Evolutionary conservation across 2,888 invertebrate genomes (phyloP).

Genomic region (Drosophila pseudotalamancana): DNA sequence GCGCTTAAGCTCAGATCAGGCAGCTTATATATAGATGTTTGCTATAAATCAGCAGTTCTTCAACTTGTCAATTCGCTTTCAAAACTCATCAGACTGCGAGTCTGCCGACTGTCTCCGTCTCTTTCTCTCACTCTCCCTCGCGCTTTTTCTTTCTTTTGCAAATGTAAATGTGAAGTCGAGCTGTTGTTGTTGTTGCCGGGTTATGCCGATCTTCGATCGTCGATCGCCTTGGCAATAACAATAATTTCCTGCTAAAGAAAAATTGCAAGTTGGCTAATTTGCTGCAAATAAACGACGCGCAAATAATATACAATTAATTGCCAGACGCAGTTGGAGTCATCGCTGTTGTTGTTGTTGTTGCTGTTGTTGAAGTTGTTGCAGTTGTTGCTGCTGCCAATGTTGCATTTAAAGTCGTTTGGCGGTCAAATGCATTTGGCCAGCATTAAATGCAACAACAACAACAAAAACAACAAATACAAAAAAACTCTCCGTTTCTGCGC

Average conservation of each 20-base stretch:
- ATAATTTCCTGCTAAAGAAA: conserved; percentile 73
- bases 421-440: conserved; percentile 56
- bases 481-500: conserved; percentile 34
- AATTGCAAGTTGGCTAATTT: conserved; percentile 78
- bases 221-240: conserved; percentile 63
- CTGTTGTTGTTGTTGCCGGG: conserved; percentile 16
- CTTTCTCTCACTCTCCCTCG: neutral
- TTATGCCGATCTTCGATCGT: conserved; percentile 15
- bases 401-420: conserved; percentile 47
- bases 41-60: conserved; percentile 12
- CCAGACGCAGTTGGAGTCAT: conserved; percentile 52
- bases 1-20: conserved; percentile 1
- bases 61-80: conserved; percentile 52
- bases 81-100: conserved; percentile 28
- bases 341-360: conserved; percentile 13
- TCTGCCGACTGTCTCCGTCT: neutral
- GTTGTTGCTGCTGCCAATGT: conserved; percentile 14
- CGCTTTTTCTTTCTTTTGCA: conserved; percentile 4
- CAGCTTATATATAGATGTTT: conserved; percentile 2
- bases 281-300: conserved; percentile 75
- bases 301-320: conserved; percentile 80
- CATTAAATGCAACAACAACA: conserved; percentile 34
- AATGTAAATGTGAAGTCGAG: conserved; percentile 38
- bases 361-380: conserved; percentile 12
- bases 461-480: no score